Conservation (phyloP, 2,888 invertebrate species). For the Emmelina monodactyla region DNA sequence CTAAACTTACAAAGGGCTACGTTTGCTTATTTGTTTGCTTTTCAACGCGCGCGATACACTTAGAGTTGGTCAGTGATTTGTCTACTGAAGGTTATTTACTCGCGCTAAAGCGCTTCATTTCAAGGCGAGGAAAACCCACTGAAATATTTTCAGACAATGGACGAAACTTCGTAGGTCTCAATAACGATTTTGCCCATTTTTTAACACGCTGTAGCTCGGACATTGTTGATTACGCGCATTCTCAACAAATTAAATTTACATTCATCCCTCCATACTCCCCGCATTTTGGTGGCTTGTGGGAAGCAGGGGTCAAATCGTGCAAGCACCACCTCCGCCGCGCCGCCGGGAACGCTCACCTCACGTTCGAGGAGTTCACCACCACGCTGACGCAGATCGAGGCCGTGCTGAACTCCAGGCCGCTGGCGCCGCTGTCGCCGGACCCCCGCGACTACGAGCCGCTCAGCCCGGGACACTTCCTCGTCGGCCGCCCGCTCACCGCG, state of each 20-base stretch:
- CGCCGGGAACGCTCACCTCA: background rate
- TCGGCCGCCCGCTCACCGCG: background rate
- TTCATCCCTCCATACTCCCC: background rate
- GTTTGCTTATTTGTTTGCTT: conserved; percentile 14
- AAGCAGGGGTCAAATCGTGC: background rate
- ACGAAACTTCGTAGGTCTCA: background rate
- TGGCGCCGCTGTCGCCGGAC: background rate
- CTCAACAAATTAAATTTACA: background rate
- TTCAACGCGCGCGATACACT: background rate
- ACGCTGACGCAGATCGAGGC: background rate
- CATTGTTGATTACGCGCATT: background rate
- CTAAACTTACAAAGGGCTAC: conserved; percentile 14
- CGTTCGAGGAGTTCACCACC: background rate
- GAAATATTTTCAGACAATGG: background rate
- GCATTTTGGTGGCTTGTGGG: background rate
- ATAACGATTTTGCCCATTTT: too few species aligned
- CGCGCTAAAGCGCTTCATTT: background rate
- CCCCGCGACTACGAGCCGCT: background rate
- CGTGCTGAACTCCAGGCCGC: background rate
- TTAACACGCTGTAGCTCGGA: background rate
- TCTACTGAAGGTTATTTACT: background rate
- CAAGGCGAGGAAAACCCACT: background rate
- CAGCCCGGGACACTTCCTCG: background rate
- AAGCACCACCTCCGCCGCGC: background rate
- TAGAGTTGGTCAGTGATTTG: background rate